These are phyloP conservation scores for Pomacea maculata DNA, from an alignment of 1,140 invertebrate genomes.

Conservation along the genomic window DNA sequence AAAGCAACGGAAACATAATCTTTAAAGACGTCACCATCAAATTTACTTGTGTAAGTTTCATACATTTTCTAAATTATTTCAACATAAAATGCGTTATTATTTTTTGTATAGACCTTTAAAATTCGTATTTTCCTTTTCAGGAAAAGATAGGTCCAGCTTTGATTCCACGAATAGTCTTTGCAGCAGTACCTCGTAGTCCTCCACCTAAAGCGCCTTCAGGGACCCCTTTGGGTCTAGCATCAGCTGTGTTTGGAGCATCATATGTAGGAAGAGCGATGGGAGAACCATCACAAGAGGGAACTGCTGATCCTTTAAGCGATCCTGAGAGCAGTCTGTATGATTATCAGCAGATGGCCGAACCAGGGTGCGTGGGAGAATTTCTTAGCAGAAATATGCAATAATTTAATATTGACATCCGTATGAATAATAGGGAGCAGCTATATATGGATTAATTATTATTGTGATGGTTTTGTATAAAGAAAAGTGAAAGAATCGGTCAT, in stretches of 20 bases:
- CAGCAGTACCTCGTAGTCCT: slow-evolving; percentile 48
- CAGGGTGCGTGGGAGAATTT: slow-evolving; percentile 15
- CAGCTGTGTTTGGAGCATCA: slow-evolving; percentile 41
- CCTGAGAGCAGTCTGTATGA: slow-evolving; percentile 60
- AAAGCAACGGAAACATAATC: no score
- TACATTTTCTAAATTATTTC: no score
- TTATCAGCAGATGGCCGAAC: slow-evolving; percentile 49
- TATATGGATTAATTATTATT: no score
- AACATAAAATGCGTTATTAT: no score
- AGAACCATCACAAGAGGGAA: slow-evolving; percentile 5
- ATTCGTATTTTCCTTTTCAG: slow-evolving; percentile 30
- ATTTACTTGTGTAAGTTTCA: no score
- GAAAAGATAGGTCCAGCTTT: slow-evolving; percentile 45
- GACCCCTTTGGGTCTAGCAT: slow-evolving; percentile 32
- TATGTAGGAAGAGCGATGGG: slow-evolving; percentile 33
- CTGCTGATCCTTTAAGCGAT: slow-evolving; percentile 43
- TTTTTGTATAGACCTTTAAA: no score
- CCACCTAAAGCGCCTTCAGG: slow-evolving; percentile 35
- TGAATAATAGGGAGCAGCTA: no score
- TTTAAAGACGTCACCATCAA: no score
- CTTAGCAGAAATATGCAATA: neutral
- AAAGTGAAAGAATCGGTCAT: no score
- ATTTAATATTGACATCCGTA: no score
- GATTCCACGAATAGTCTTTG: slow-evolving; percentile 45
- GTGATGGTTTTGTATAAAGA: no score